phyloP scores from a whole-genome alignment of 2,888 invertebrate species.

The Diplolepis rosae region DNA sequence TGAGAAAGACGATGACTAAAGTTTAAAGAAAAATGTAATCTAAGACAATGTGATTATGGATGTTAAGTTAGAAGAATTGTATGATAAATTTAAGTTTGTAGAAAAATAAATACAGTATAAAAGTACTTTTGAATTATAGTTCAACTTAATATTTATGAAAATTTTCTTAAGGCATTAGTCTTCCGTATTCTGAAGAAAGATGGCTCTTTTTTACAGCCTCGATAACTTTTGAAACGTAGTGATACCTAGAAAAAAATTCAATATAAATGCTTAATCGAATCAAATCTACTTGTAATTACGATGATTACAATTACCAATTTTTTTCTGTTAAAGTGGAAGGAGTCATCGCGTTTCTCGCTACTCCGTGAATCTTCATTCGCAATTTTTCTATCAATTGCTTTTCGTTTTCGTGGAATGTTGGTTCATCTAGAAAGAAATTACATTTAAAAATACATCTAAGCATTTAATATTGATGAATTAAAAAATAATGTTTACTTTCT shows the following conservation, averaged over 20 bases:
- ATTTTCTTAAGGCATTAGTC: constrained; percentile 80
- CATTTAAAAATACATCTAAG: not conserved
- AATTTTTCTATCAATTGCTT: constrained; percentile 80
- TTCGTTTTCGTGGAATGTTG: constrained; percentile 58
- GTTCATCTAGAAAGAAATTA: constrained; percentile 54
- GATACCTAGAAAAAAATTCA: constrained; percentile 75
- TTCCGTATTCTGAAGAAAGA: constrained; percentile 88
- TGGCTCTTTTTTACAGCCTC: constrained; percentile 89
- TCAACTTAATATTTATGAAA: not conserved
- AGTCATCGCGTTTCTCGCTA: constrained; percentile 82
- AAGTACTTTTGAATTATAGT: not conserved
- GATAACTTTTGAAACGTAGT: constrained; percentile 88
- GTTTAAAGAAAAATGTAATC: not conserved
- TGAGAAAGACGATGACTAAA: not conserved
- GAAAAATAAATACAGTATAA: constrained; percentile 29
- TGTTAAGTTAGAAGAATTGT: constrained; percentile 21
- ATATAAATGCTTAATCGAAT: not conserved
- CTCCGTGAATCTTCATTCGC: constrained; percentile 82
- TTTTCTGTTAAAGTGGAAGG: constrained; percentile 85
- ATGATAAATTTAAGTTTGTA: constrained; percentile 19
- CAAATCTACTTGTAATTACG: constrained; percentile 29
- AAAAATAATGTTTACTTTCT: constrained; percentile 62
- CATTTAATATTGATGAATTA: not conserved
- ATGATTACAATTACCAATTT: constrained; percentile 78
- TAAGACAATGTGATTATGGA: not conserved